These are phyloP conservation scores for Micronisus gabar DNA, from an alignment of 2,113 vertebrate species.

Conservation along the genomic window DNA sequence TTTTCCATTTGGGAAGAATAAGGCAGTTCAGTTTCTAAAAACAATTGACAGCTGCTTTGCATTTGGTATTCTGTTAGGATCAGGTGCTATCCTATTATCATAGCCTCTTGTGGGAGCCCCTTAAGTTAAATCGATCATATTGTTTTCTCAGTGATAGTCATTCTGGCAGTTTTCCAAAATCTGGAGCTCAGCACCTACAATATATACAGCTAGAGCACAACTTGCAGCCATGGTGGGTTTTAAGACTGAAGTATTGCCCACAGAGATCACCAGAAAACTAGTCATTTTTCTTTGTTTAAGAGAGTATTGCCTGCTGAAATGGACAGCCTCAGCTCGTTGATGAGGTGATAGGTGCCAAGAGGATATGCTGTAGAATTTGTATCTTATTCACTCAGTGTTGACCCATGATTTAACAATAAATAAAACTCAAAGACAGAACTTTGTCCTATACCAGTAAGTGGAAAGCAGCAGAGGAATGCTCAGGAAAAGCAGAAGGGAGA, in stretches of 20 bases:
- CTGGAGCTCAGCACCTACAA: neutral
- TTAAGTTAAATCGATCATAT: neutral
- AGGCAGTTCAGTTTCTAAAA: neutral
- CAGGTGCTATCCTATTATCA: neutral
- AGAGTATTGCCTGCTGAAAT: neutral
- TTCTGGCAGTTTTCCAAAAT: neutral
- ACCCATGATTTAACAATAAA: neutral
- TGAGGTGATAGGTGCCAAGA: neutral
- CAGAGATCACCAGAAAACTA: neutral
- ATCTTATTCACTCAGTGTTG: neutral
- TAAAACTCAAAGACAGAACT: neutral
- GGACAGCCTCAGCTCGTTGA: neutral
- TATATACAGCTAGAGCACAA: neutral
- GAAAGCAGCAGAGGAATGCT: neutral
- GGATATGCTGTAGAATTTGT: neutral
- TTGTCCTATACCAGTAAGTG: neutral
- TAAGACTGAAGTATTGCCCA: neutral
- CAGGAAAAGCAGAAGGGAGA: neutral
- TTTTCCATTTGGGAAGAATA: neutral
- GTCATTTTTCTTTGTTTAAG: neutral
- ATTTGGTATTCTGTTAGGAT: neutral
- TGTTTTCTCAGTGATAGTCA: neutral
- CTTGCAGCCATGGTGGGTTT: neutral
- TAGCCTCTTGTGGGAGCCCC: neutral
- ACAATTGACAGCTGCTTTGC: neutral